Percentiles rank a stretch among this genome's conserved stretches.
phyloP scores from a whole-genome alignment of 2,113 vertebrate genomes.

The Poecile atricapillus region DNA sequence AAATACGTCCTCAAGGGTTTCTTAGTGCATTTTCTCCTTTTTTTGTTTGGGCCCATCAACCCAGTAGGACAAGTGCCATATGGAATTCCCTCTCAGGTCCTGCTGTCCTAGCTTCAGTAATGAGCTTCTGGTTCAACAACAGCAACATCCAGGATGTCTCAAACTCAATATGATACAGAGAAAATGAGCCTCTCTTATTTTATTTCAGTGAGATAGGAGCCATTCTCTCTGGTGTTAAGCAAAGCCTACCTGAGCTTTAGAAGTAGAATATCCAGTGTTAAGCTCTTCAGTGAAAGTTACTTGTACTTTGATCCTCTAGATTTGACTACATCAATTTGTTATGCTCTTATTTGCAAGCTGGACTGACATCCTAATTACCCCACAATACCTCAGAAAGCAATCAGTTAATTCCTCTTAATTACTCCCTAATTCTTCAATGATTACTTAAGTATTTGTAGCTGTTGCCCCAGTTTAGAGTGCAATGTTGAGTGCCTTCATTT shows the following conservation, averaged over 20 bases:
- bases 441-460: background rate
- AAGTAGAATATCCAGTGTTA: background rate
- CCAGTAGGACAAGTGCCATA: background rate
- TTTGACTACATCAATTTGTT: background rate
- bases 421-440: background rate
- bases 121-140: background rate
- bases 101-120: background rate
- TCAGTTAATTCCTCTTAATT: background rate
- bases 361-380: background rate
- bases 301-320: background rate
- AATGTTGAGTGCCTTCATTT: background rate
- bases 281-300: background rate
- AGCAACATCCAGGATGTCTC: background rate
- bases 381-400: background rate
- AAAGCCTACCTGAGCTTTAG: background rate
- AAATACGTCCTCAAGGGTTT: background rate
- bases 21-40: background rate
- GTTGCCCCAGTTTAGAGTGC: background rate
- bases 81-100: background rate
- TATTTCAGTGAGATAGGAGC: background rate
- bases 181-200: background rate
- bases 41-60: background rate
- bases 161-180: background rate
- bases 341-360: background rate
- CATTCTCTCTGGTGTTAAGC: background rate